These are phyloP conservation scores for Lepus americanus DNA, from an alignment of 2,113 vertebrate genomes.

Conservation along the genomic window DNA sequence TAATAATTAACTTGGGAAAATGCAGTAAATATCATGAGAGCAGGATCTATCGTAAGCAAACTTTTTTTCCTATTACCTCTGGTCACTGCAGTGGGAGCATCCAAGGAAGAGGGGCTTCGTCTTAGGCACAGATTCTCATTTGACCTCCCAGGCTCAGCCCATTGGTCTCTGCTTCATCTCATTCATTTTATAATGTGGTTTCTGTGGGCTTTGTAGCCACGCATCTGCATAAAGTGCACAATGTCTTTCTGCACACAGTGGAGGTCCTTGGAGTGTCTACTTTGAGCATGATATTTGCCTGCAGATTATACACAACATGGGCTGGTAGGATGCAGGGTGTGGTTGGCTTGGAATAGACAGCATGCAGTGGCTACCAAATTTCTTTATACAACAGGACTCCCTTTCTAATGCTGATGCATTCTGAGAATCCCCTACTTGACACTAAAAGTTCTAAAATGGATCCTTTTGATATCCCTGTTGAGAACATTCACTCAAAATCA, in stretches of 20 bases:
- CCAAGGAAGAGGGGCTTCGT: not conserved
- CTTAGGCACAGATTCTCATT: not conserved
- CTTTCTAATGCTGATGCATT: not conserved
- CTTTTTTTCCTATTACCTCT: not conserved
- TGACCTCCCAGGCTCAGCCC: not conserved
- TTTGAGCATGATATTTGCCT: not conserved
- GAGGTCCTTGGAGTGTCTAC: not conserved
- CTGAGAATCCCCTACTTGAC: not conserved
- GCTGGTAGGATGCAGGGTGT: accelerated
- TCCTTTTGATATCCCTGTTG: not conserved
- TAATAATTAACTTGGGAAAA: not conserved
- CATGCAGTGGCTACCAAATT: no score
- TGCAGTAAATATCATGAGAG: not conserved
- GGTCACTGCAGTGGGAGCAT: not conserved
- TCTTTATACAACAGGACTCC: not conserved
- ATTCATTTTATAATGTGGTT: not conserved
- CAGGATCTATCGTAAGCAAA: not conserved
- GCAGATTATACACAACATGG: not conserved
- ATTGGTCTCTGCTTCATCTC: no score
- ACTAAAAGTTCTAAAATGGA: not conserved
- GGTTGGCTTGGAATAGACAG: no score
- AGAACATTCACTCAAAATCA: not conserved
- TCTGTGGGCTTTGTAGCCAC: not conserved
- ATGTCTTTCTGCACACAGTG: not conserved
- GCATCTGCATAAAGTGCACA: not conserved